Percentiles rank a stretch among this genome's conserved stretches.
These are phyloP conservation scores for Drosophila maculinotata DNA, from an alignment of 2,888 invertebrate genomes.

Conservation along the genomic window DNA sequence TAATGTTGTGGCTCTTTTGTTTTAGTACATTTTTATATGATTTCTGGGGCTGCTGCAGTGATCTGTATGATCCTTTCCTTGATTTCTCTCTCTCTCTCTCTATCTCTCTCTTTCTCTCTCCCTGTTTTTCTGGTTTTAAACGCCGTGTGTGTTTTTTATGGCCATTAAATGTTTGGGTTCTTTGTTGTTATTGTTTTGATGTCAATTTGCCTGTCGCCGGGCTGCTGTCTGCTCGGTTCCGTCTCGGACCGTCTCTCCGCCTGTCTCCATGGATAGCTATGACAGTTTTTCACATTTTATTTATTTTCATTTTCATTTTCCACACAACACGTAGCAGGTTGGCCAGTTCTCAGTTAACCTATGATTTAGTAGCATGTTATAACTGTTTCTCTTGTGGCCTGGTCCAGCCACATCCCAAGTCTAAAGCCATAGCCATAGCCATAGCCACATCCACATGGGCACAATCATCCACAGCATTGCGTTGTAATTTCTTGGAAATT, in stretches of 20 bases:
- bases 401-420: constrained; percentile 32
- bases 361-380: constrained; percentile 83
- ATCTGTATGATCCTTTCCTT: constrained; percentile 52
- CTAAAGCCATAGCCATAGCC: constrained; percentile 15
- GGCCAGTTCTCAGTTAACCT: constrained; percentile 59
- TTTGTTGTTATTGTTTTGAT: constrained; percentile 71
- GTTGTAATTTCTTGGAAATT: constrained; percentile 82
- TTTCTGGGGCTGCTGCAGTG: constrained; percentile 49
- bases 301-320: constrained; percentile 63
- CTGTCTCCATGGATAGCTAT: constrained; percentile 31
- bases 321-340: constrained; percentile 74
- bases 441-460: constrained; percentile 43
- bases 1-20: constrained; percentile 40
- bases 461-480: constrained; percentile 72
- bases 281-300: constrained; percentile 74
- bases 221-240: constrained; percentile 24
- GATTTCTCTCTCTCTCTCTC: constrained; percentile 1
- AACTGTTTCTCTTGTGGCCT: constrained; percentile 79
- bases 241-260: not conserved
- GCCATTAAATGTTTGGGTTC: constrained; percentile 74
- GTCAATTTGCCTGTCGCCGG: constrained; percentile 76
- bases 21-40: constrained; percentile 69
- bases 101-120: not conserved
- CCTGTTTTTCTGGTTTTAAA: constrained; percentile 19
- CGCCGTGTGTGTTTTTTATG: constrained; percentile 75